These are phyloP conservation scores for Saccopteryx leptura DNA, from an alignment of 2,113 vertebrate species.

Conservation along the genomic window DNA sequence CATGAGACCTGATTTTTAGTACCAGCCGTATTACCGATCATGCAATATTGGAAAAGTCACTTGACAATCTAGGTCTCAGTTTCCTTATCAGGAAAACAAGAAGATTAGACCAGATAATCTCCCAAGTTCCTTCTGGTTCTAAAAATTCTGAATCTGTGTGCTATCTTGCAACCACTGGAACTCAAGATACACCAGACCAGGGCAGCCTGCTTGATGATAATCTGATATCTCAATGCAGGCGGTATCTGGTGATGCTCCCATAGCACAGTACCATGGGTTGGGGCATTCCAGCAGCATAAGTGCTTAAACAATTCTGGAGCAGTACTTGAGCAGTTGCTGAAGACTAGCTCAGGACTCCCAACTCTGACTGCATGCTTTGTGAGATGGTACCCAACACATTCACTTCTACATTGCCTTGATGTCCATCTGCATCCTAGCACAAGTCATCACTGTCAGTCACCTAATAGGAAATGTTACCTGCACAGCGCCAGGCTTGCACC, in stretches of 20 bases:
- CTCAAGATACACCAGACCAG: not conserved
- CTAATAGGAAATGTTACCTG: not conserved
- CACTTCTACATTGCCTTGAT: not conserved
- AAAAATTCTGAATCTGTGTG: not conserved
- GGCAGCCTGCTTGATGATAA: not conserved
- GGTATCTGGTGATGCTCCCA: not conserved
- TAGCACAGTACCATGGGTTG: not conserved
- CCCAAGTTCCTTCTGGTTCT: not conserved
- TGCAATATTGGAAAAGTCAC: not conserved
- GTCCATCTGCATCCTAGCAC: not conserved
- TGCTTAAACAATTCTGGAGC: not conserved
- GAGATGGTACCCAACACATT: not conserved
- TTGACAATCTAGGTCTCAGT: not conserved
- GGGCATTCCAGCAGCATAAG: not conserved
- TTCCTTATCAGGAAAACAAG: not conserved
- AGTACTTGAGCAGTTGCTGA: not conserved
- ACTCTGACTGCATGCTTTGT: not conserved
- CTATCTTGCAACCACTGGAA: not conserved
- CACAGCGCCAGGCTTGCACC: not conserved
- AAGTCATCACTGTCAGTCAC: not conserved
- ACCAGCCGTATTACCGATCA: not conserved
- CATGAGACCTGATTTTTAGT: not conserved
- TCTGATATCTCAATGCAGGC: conserved; percentile 6
- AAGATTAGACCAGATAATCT: not conserved
- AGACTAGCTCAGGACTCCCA: not conserved